phyloP scores from a whole-genome alignment of 2,888 invertebrate genomes.

The Stictocephala bisonia region DNA sequence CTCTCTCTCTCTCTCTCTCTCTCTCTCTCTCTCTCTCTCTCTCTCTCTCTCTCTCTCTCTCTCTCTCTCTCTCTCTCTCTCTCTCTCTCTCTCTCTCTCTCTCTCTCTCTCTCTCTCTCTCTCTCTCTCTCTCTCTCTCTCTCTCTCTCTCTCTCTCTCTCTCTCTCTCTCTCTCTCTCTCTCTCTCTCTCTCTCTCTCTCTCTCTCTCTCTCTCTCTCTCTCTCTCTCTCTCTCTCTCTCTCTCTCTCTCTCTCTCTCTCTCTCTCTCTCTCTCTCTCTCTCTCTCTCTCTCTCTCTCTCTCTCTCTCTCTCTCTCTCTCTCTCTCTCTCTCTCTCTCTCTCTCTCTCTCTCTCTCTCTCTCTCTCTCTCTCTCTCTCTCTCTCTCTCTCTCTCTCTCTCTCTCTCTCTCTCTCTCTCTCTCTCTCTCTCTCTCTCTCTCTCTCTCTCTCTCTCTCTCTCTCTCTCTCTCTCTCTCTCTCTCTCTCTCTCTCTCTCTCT shows the following conservation, averaged over 20 bases:
- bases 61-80: background rate
- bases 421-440: background rate
- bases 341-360: background rate
- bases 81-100: background rate
- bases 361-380: background rate
- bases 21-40: too few relatives aligned
- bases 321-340: background rate
- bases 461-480: background rate
- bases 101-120: background rate
- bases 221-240: background rate
- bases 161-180: background rate
- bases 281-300: background rate
- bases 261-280: background rate
- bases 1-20: too few relatives aligned
- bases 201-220: background rate
- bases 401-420: background rate
- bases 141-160: background rate
- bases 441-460: background rate
- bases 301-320: background rate
- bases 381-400: background rate
- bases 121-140: background rate
- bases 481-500: background rate
- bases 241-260: background rate
- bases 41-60: too few relatives aligned
- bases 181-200: background rate